Percentiles rank a stretch among this genome's conserved stretches.
Evolutionary conservation across 2,888 invertebrate species (phyloP).

Genomic region (Caenorhabditis angaria): DNA sequence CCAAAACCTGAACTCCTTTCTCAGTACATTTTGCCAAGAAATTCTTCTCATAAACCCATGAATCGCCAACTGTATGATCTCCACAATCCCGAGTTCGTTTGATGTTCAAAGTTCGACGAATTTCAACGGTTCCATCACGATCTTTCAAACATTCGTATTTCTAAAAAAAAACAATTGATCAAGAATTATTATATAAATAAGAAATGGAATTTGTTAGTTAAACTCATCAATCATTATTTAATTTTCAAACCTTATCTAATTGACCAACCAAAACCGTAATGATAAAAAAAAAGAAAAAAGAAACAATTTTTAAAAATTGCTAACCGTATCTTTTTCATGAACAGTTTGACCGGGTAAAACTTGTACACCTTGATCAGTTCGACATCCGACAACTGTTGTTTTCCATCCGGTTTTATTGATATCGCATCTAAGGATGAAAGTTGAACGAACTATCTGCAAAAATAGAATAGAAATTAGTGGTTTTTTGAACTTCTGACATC

Average conservation of each 20-base stretch:
- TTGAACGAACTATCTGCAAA: constrained; percentile 54
- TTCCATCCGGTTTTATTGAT: constrained; percentile 53
- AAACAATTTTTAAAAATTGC: constrained; percentile 5
- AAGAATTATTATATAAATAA: no score
- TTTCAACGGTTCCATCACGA: constrained; percentile 50
- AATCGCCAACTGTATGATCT: constrained; percentile 50
- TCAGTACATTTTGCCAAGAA: constrained; percentile 55
- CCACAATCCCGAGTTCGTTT: constrained; percentile 48
- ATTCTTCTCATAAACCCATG: constrained; percentile 52
- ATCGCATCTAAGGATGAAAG: constrained; percentile 54
- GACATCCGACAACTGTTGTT: constrained; percentile 53
- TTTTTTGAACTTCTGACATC: no score
- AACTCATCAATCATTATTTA: not conserved
- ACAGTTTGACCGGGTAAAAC: constrained; percentile 54
- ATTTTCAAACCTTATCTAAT: not conserved
- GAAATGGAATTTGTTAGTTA: not conserved
- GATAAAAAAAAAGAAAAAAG: not conserved
- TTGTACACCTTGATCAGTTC: constrained; percentile 46
- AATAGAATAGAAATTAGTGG: no score
- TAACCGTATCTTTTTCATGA: constrained; percentile 51
- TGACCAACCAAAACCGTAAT: not conserved
- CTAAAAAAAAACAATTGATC: constrained; percentile 28
- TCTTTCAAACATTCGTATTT: constrained; percentile 53
- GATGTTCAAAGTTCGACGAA: constrained; percentile 48
- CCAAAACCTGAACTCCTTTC: constrained; percentile 44